A percentile compares a stretch with the other conserved stretches of the same genome.
These are phyloP conservation scores for Diprion similis DNA, from an alignment of 1,140 invertebrate species.

Conservation along the genomic window DNA sequence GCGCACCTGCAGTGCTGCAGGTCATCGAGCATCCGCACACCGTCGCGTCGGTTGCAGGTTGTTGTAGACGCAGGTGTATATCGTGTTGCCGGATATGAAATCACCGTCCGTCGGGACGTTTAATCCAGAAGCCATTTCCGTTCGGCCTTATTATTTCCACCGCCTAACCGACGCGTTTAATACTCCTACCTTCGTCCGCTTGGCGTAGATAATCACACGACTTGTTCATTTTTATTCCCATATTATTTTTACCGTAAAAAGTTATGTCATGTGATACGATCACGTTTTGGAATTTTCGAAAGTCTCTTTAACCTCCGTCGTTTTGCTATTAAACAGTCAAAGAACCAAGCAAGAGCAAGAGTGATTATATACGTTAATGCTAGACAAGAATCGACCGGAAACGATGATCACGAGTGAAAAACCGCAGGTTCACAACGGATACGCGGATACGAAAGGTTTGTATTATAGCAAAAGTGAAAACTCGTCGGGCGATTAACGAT, in stretches of 20 bases:
- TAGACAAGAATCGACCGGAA: background rate
- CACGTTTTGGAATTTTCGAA: too few relatives aligned
- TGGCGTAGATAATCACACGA: background rate
- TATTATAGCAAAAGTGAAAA: background rate
- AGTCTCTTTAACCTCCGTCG: too few relatives aligned
- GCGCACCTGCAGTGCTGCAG: background rate
- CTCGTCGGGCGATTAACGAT: background rate
- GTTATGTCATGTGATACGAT: too few relatives aligned
- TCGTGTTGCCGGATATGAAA: background rate
- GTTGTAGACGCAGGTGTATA: background rate
- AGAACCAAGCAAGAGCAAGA: background rate
- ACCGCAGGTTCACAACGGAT: too few relatives aligned
- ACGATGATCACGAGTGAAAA: too few relatives aligned
- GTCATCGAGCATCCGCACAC: background rate
- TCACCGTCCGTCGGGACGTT: background rate
- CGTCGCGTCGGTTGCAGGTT: background rate
- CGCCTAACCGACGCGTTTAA: background rate
- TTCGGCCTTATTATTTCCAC: background rate
- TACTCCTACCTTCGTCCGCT: background rate
- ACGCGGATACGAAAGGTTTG: background rate
- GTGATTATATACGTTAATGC: background rate
- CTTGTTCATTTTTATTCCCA: background rate
- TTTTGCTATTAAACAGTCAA: too few relatives aligned
- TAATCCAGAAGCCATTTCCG: constrained; percentile 7
- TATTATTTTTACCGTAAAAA: too few relatives aligned